These are phyloP conservation scores for Tanypteryx hageni DNA, from an alignment of 2,888 invertebrate species.

Conservation along the genomic window DNA sequence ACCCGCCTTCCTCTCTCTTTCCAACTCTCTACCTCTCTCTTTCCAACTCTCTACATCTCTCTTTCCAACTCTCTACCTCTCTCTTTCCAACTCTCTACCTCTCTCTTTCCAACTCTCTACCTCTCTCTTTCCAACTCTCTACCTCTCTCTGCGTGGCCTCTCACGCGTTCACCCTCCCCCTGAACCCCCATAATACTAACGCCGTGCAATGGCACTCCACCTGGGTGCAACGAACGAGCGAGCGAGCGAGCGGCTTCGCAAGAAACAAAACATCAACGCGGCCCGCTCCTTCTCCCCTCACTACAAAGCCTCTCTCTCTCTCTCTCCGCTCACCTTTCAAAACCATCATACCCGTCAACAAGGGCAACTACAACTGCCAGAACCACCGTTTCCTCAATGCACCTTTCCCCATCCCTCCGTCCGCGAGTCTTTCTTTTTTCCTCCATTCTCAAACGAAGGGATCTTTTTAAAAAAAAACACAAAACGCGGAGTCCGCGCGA, in stretches of 20 bases:
- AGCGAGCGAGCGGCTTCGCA: neutral
- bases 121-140: too few relatives aligned
- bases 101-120: too few relatives aligned
- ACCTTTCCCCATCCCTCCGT: neutral
- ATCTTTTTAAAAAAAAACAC: neutral
- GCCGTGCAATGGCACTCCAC: neutral
- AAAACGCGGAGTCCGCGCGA: neutral
- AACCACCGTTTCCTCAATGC: neutral
- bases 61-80: too few relatives aligned
- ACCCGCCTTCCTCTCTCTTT: too few relatives aligned
- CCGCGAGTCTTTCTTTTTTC: neutral
- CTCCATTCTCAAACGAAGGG: neutral
- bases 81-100: too few relatives aligned
- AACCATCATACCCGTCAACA: neutral
- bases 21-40: too few relatives aligned
- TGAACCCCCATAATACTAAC: neutral
- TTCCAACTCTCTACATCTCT: too few relatives aligned
- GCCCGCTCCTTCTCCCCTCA: neutral
- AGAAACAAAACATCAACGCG: constrained; percentile 14
- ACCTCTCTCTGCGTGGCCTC: too few relatives aligned
- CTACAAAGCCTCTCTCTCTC: neutral
- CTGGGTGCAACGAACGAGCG: constrained; percentile 17
- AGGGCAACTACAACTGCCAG: constrained; percentile 30
- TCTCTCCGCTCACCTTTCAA: neutral
- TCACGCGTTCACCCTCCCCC: neutral